Conservation (phyloP, 2,113 vertebrate genomes). For the Ciconia stormi region DNA sequence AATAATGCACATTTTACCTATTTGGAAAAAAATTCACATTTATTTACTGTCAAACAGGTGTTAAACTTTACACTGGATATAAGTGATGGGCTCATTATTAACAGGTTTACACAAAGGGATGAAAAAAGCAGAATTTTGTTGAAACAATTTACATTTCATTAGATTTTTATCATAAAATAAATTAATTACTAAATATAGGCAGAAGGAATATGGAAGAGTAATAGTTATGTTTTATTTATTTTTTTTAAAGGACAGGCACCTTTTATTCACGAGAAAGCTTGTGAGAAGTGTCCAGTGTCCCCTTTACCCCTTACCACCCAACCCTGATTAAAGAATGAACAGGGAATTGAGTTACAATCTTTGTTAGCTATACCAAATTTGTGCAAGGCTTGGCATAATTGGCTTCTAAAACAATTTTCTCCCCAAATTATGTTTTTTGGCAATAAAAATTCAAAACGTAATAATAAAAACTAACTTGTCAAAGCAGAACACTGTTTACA, state of each 20-base stretch:
- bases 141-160: constrained; percentile 91
- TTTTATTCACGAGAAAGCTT: constrained; percentile 80
- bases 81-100: constrained; percentile 96
- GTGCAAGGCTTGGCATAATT: constrained; percentile 80
- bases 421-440: constrained; percentile 71
- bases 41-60: constrained; percentile 99
- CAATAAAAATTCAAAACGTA: constrained; percentile 76
- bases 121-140: constrained; percentile 87
- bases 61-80: constrained; percentile 99
- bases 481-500: constrained; percentile 79
- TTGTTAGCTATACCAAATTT: constrained; percentile 71
- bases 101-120: constrained; percentile 95
- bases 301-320: constrained; percentile 43
- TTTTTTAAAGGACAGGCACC: constrained; percentile 81
- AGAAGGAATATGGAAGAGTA: constrained; percentile 87
- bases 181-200: constrained; percentile 95
- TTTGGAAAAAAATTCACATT: constrained; percentile 98
- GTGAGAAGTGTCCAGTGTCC: constrained; percentile 79
- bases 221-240: constrained; percentile 77
- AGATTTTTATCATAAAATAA: constrained; percentile 93
- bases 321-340: constrained; percentile 76
- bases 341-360: constrained; percentile 75
- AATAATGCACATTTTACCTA: constrained; percentile 78
- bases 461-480: constrained; percentile 75
- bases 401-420: constrained; percentile 68